These are phyloP conservation scores for Leptoteleia sp. DNA, from an alignment of 1,140 invertebrate species.

Conservation along the genomic window DNA sequence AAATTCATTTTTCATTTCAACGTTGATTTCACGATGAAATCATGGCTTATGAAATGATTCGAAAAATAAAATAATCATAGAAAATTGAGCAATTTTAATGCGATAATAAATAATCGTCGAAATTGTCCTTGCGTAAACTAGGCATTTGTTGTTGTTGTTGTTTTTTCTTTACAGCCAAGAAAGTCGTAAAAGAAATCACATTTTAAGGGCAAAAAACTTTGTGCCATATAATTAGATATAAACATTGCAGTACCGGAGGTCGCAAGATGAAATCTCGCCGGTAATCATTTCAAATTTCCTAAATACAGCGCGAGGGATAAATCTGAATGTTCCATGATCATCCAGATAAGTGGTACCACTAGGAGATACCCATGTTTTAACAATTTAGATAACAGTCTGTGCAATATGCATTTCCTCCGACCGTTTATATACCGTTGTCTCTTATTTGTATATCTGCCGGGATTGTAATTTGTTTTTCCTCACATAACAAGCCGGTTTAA, in stretches of 20 bases:
- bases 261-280: slow-evolving; percentile 15
- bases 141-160: too few relatives aligned
- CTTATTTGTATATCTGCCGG: slow-evolving; percentile 54
- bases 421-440: slow-evolving; percentile 52
- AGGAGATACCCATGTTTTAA: slow-evolving; percentile 55
- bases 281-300: slow-evolving; percentile 52
- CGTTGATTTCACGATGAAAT: too few relatives aligned
- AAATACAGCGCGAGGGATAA: slow-evolving; percentile 42
- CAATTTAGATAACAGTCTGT: slow-evolving; percentile 62
- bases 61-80: neutral
- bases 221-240: slow-evolving; percentile 20
- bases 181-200: slow-evolving; percentile 1
- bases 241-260: neutral
- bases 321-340: slow-evolving; percentile 31
- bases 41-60: neutral
- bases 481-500: slow-evolving; percentile 54
- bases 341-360: slow-evolving; percentile 54
- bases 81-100: too few relatives aligned
- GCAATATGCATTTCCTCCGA: slow-evolving; percentile 54
- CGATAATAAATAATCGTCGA: too few relatives aligned
- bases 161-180: too few relatives aligned
- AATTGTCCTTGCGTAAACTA: too few relatives aligned
- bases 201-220: slow-evolving; percentile 2
- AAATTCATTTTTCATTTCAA: too few relatives aligned
- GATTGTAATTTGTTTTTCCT: slow-evolving; percentile 59